Conservation (phyloP, 1,140 invertebrate genomes). For the Drosophila burlai region DNA sequence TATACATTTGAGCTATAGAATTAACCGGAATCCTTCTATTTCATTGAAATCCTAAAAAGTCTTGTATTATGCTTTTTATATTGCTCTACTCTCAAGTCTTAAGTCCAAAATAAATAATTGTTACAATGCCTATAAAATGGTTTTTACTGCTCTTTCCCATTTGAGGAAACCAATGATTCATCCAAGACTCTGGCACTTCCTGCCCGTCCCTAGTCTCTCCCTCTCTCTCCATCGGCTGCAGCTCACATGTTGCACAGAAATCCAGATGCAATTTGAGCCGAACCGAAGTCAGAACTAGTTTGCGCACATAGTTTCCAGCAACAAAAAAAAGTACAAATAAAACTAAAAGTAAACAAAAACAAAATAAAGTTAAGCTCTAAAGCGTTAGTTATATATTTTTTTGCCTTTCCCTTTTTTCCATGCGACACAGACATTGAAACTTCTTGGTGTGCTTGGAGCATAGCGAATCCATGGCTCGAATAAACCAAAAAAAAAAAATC, state of each 20-base stretch:
- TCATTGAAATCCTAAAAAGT: background rate
- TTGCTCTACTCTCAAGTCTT: background rate
- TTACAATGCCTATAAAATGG: background rate
- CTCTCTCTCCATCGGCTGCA: background rate
- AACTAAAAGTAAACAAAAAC: constrained; percentile 12
- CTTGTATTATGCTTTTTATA: background rate
- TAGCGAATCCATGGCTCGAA: constrained; percentile 49
- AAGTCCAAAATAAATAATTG: background rate
- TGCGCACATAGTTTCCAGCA: constrained; percentile 55
- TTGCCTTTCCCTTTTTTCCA: constrained; percentile 75
- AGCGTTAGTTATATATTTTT: constrained; percentile 63
- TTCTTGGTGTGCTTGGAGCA: constrained; percentile 65
- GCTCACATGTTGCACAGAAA: constrained; percentile 40
- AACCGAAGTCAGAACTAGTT: constrained; percentile 68
- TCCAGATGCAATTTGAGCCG: constrained; percentile 58
- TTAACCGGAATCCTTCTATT: background rate
- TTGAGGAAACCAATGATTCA: constrained; percentile 44
- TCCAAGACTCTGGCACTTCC: constrained; percentile 29
- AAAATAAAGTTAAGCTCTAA: constrained; percentile 35
- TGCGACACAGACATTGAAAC: constrained; percentile 67
- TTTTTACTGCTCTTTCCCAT: constrained; percentile 16
- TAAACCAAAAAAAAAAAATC: constrained; percentile 5
- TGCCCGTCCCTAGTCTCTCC: constrained; percentile 41
- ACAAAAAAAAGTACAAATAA: constrained; percentile 11
- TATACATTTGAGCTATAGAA: background rate